phyloP scores from a whole-genome alignment of 2,113 vertebrate species.

The Paralichthys olivaceus region DNA sequence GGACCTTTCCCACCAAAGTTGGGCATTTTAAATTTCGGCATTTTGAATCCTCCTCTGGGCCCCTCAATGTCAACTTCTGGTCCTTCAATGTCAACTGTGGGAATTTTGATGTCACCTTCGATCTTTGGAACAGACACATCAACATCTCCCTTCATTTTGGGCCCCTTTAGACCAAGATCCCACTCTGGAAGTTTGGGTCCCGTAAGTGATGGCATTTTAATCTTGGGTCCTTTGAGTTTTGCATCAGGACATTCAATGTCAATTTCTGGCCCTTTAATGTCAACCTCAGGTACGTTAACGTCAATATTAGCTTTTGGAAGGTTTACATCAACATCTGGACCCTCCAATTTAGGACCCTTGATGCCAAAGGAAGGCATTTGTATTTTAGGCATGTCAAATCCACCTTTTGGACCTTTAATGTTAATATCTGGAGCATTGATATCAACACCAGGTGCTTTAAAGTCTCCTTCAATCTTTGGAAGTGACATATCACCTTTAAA shows the following conservation, averaged over 20 bases:
- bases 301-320: background rate
- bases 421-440: constrained; percentile 24
- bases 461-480: constrained; percentile 35
- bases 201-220: constrained; percentile 28
- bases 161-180: constrained; percentile 1
- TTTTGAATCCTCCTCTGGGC: constrained; percentile 3
- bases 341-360: constrained; percentile 14
- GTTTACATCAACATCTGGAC: constrained; percentile 14
- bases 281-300: background rate
- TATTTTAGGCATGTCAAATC: background rate
- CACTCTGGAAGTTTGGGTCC: constrained; percentile 25
- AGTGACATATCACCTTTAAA: constrained; percentile 10
- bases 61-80: constrained; percentile 27
- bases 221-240: background rate
- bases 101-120: background rate
- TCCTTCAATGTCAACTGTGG: constrained; percentile 16
- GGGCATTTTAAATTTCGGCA: constrained; percentile 73
- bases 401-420: constrained; percentile 10
- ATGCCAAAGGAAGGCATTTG: background rate
- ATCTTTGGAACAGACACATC: constrained; percentile 34
- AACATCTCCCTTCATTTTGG: background rate
- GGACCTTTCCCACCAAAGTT: constrained; percentile 16
- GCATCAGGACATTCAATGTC: background rate
- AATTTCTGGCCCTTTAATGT: background rate
- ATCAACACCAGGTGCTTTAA: background rate